phyloP scores from a whole-genome alignment of 2,113 vertebrate genomes.

The Varanus salvator region DNA sequence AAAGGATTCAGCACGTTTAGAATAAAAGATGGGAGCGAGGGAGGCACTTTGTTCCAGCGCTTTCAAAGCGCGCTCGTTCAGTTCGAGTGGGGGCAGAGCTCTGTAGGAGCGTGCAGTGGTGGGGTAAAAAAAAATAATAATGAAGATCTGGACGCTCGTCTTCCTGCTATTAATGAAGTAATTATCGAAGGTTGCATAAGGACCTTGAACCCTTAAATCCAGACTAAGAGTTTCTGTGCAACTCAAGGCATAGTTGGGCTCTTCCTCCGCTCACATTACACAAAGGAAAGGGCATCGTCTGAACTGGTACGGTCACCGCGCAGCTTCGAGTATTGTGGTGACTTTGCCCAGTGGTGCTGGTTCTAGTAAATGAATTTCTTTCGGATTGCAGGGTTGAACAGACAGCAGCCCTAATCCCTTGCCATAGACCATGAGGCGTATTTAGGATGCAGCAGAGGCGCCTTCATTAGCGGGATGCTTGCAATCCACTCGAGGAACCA shows the following conservation, averaged over 20 bases:
- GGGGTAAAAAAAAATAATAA: neutral
- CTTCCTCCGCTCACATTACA: neutral
- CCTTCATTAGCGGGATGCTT: too few relatives aligned
- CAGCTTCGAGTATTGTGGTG: neutral
- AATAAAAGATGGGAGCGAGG: neutral
- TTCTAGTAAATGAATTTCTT: neutral
- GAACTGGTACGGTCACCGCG: neutral
- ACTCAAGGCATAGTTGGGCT: neutral
- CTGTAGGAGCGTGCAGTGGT: neutral
- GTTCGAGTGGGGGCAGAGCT: neutral
- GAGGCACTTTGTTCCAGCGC: neutral
- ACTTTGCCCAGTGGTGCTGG: neutral
- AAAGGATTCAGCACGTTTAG: constrained; percentile 13
- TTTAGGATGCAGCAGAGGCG: too few relatives aligned
- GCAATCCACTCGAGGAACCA: too few relatives aligned
- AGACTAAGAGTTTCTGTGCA: neutral
- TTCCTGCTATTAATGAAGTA: neutral
- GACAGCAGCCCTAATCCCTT: too few relatives aligned
- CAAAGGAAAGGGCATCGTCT: neutral
- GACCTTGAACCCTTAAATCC: too few relatives aligned
- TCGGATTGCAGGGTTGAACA: neutral
- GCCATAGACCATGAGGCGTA: too few relatives aligned
- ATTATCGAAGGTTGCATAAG: neutral
- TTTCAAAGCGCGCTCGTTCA: neutral
- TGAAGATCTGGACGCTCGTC: neutral